Percentiles rank a stretch among this genome's conserved stretches.
These are phyloP conservation scores for Mobula birostris DNA, from an alignment of 2,113 vertebrate genomes.

Conservation along the genomic window DNA sequence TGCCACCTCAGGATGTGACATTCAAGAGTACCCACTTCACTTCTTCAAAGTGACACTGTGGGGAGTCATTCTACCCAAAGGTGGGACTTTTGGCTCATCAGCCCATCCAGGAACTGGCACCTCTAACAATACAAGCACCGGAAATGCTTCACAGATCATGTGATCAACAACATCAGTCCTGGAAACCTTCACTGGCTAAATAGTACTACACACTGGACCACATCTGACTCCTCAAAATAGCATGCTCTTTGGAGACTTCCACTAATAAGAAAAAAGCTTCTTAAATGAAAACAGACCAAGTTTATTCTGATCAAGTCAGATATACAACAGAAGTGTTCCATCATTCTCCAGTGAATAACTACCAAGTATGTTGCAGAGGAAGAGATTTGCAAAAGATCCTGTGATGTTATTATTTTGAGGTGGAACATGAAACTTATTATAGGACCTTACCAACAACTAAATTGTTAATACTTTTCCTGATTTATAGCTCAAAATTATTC, in stretches of 20 bases:
- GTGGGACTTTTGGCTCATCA: background rate
- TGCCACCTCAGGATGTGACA: background rate
- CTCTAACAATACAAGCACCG: background rate
- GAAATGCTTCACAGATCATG: too few relatives aligned
- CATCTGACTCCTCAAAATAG: background rate
- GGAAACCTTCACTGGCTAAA: background rate
- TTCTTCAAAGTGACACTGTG: background rate
- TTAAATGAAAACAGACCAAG: background rate
- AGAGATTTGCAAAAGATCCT: background rate
- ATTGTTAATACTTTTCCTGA: too few relatives aligned
- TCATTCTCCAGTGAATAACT: background rate
- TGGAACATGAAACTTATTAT: background rate
- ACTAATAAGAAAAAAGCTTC: background rate
- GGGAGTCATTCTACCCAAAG: background rate
- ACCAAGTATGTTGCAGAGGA: background rate
- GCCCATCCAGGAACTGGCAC: background rate
- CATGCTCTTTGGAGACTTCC: background rate
- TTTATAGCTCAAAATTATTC: too few relatives aligned
- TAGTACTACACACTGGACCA: background rate
- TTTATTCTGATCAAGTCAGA: background rate
- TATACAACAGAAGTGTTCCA: background rate
- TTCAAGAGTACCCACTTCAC: background rate
- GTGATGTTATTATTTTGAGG: background rate
- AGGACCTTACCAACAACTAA: too few relatives aligned
- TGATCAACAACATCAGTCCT: too few relatives aligned